Evolutionary conservation across 1,140 invertebrate genomes (phyloP).

Genomic region (Drosophila jambulina): DNA sequence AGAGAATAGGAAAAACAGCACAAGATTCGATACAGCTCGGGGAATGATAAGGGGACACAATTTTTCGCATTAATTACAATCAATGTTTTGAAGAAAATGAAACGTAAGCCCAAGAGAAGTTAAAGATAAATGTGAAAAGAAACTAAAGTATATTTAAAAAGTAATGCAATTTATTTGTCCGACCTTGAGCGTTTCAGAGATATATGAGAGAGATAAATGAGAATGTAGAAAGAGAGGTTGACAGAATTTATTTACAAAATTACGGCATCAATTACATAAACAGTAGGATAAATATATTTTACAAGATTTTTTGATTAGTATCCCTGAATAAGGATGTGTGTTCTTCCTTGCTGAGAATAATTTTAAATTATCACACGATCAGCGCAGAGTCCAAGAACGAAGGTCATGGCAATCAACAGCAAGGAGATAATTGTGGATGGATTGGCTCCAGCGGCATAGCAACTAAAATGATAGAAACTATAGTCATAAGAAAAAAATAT

Average conservation of each 20-base stretch:
- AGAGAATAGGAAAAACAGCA: background rate
- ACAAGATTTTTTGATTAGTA: background rate
- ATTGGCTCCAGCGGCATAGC: constrained; percentile 50
- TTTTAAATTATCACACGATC: background rate
- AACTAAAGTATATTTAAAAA: too few relatives aligned
- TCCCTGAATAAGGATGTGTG: too few relatives aligned
- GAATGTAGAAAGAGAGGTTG: background rate
- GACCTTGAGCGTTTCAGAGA: background rate
- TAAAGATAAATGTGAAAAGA: background rate
- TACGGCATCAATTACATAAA: background rate
- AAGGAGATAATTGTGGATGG: constrained; percentile 36
- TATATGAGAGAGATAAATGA: background rate
- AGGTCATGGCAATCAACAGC: constrained; percentile 45
- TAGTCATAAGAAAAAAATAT: background rate
- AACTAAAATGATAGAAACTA: constrained; percentile 47
- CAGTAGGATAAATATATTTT: background rate
- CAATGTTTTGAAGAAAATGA: background rate
- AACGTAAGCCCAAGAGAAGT: background rate
- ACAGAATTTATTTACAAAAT: background rate
- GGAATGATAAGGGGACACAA: constrained; percentile 8
- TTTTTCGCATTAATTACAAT: background rate
- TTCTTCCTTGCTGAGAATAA: too few relatives aligned
- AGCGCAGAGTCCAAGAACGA: background rate
- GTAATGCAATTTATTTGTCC: background rate
- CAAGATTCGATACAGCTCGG: background rate